Conservation (phyloP, 1,140 invertebrate species). For the Drosophila lowei region DNA sequence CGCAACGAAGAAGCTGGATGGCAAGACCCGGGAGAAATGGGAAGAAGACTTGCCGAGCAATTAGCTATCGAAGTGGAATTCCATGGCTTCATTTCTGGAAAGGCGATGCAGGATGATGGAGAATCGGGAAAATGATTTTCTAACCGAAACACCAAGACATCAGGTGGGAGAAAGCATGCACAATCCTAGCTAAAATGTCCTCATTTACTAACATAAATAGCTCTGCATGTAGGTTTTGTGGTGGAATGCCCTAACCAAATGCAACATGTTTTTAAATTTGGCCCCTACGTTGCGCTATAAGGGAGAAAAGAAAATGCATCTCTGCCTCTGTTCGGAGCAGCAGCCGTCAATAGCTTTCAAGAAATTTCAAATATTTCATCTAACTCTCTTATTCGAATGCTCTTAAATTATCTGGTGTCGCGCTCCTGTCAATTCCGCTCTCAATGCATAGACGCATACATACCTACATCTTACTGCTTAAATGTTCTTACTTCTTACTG, state of each 20-base stretch:
- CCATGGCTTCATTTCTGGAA: slow-evolving; percentile 4
- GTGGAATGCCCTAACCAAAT: no score
- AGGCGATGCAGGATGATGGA: slow-evolving; percentile 10
- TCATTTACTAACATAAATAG: background rate
- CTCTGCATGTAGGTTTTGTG: background rate
- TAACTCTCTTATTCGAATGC: no score
- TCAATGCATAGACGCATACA: no score
- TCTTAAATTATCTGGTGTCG: no score
- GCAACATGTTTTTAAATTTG: no score
- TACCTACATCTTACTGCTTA: no score
- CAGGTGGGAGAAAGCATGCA: slow-evolving; percentile 1
- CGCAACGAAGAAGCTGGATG: background rate
- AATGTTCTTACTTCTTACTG: no score
- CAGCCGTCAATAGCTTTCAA: no score
- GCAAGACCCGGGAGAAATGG: background rate
- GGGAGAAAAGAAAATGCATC: background rate
- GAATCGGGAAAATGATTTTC: background rate
- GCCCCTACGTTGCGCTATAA: background rate
- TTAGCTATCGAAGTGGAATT: background rate
- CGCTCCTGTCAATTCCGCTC: no score
- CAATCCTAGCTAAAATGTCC: background rate
- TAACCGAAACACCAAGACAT: background rate
- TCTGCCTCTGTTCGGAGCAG: no score
- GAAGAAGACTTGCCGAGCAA: background rate
- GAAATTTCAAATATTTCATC: no score